Percentiles rank a stretch among this genome's conserved stretches.
phyloP scores from a whole-genome alignment of 1,140 invertebrate genomes.

The Ceratina japonica region DNA sequence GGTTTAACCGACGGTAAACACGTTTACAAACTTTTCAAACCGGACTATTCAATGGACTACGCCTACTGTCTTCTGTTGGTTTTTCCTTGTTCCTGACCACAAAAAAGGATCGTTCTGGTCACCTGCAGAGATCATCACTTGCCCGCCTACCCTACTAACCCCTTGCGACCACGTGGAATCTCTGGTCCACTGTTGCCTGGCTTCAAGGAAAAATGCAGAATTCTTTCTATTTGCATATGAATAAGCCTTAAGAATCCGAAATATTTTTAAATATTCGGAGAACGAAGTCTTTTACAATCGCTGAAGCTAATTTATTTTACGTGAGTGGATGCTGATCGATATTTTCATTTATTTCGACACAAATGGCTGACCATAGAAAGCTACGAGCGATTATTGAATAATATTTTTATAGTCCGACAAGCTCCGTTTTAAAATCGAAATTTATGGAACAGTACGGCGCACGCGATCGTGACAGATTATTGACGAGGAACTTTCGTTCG shows the following conservation, averaged over 20 bases:
- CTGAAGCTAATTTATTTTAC: too few relatives aligned
- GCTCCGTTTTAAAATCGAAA: background rate
- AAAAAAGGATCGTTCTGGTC: conserved; percentile 69
- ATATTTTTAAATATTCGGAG: too few relatives aligned
- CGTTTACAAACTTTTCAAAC: conserved; percentile 71
- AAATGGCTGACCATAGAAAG: background rate
- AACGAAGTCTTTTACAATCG: too few relatives aligned
- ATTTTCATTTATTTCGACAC: too few relatives aligned
- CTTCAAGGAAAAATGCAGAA: too few relatives aligned
- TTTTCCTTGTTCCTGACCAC: background rate
- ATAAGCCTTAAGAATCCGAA: too few relatives aligned
- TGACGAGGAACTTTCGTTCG: conserved; percentile 46
- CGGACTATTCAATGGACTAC: background rate
- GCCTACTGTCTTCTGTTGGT: conserved; percentile 13
- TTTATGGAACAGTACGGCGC: background rate
- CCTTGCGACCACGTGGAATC: background rate
- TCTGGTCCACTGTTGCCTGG: too few relatives aligned
- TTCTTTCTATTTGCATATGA: too few relatives aligned
- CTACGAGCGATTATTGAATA: background rate
- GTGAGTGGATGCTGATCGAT: too few relatives aligned
- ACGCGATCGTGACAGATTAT: conserved; percentile 27
- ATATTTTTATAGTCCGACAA: too few relatives aligned
- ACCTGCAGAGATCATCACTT: conserved; percentile 76
- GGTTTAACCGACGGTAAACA: conserved; percentile 28
- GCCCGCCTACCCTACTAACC: conserved; percentile 62